Percentiles rank a stretch among this genome's conserved stretches.
phyloP scores from a whole-genome alignment of 2,888 invertebrate genomes.

The Thereva unica region DNA sequence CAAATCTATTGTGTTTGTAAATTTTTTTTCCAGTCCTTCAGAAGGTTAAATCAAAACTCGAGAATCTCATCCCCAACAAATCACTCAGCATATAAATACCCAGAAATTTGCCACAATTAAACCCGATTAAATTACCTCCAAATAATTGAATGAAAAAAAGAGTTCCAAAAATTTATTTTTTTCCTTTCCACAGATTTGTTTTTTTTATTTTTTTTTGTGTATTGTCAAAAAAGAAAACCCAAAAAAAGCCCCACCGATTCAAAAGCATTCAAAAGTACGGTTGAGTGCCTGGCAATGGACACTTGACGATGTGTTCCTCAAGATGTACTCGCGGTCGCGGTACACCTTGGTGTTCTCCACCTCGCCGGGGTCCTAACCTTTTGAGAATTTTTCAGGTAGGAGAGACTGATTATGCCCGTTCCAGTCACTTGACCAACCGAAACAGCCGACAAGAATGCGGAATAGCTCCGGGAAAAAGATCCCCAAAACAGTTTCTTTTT shows the following conservation, averaged over 20 bases:
- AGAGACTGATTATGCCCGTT: slow-evolving; percentile 46
- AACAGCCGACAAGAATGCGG: slow-evolving; percentile 52
- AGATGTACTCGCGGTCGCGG: too few species aligned
- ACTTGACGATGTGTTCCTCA: slow-evolving; percentile 10
- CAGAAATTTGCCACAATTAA: too few species aligned
- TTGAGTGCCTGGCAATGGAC: slow-evolving; percentile 29
- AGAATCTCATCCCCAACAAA: too few species aligned
- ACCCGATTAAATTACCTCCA: too few species aligned
- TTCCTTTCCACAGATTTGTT: too few species aligned
- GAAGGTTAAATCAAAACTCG: too few species aligned
- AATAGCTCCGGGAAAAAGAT: slow-evolving; percentile 33
- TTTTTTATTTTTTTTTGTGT: too few species aligned
- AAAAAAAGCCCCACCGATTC: slow-evolving; percentile 16
- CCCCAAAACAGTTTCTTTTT: slow-evolving; percentile 30
- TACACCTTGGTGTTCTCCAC: neutral
- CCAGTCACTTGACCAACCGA: slow-evolving; percentile 59
- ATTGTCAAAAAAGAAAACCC: slow-evolving; percentile 11
- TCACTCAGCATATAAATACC: too few species aligned
- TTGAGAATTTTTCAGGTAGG: slow-evolving; percentile 26
- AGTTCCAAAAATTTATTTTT: too few species aligned
- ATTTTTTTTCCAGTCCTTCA: too few species aligned
- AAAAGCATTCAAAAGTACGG: slow-evolving; percentile 4
- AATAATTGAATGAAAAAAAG: too few species aligned
- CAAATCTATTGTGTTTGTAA: too few species aligned
- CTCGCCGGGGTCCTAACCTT: neutral